A percentile compares a stretch with the other conserved stretches of the same genome.
Evolutionary conservation across 2,888 invertebrate species (phyloP).

Genomic region (Psylliodes chrysocephalus): DNA sequence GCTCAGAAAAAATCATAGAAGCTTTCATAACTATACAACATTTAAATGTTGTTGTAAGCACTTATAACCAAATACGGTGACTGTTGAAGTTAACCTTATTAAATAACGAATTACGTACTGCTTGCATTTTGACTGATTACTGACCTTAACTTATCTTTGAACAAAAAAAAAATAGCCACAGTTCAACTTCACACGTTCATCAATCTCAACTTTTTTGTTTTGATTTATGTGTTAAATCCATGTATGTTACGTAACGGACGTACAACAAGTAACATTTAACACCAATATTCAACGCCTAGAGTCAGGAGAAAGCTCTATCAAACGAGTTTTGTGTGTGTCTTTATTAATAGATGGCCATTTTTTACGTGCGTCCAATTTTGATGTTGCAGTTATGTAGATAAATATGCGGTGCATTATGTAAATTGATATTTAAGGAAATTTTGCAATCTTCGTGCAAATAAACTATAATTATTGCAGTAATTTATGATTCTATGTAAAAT

Average conservation of each 20-base stretch:
- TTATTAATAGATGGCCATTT: background rate
- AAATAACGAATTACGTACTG: too few relatives aligned
- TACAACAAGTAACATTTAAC: slow-evolving; percentile 11
- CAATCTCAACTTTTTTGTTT: background rate
- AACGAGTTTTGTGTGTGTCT: background rate
- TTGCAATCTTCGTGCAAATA: background rate
- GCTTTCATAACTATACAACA: too few relatives aligned
- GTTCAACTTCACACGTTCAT: background rate
- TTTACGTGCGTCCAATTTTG: background rate
- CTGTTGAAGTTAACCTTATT: too few relatives aligned
- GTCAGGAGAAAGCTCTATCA: slow-evolving; percentile 8
- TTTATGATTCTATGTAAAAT: background rate
- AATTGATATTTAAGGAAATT: background rate
- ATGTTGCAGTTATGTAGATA: background rate
- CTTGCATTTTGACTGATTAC: background rate
- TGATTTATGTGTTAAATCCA: slow-evolving; percentile 1
- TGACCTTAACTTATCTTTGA: background rate
- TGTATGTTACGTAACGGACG: background rate
- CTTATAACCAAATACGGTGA: too few relatives aligned
- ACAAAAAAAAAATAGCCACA: background rate
- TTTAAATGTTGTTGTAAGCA: too few relatives aligned
- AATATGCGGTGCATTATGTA: background rate
- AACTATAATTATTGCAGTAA: background rate
- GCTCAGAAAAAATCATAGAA: too few relatives aligned
- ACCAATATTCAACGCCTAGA: background rate